Base-by-base conservation (phyloP, 2,888 invertebrate genomes). In the Leucania comma region DNA sequence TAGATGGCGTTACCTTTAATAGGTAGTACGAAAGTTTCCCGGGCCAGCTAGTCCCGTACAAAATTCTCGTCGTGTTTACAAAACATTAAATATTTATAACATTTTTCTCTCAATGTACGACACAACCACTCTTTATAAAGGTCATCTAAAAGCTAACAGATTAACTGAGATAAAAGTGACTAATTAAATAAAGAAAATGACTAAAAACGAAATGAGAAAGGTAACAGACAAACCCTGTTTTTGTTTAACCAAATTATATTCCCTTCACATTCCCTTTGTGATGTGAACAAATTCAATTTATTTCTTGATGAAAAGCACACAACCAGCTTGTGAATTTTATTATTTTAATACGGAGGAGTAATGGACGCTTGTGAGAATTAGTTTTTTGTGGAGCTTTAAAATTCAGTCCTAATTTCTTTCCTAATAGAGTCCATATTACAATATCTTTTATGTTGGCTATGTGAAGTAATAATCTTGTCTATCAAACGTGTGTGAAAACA, bases 251-350 rank as follows among this genome's bases (percentile, higher is more conserved):
- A 65, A 81, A 77, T 81, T 68, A 72, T 69, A 32, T 59, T 24
- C 35, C 14, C 50, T 29, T 66, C 50, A 46, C 22, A 62, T 75
- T 67, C 53, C 42, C 58, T 82, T 73, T 76, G 67, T 53, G 53
- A 72, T 61, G 59, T 63, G 64, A 78, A 81, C 78, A 72, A 75
- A 76, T 73, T 76, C 71, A 73, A 72, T 82, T 82, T 72, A 68
- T 63, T 68, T 71, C 72, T 68, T 63, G 69, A 81, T 73, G 74
- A 80, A 68, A 74, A 81, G 63, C 65, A 74, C 35, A 74, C 69
- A 78, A 46, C 61, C 64, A 62, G 57, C 62, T 66, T 58, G 56
- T 53, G 38, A 81, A 60, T 78, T 63, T 53, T 81, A 70, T 65
- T 64, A 64, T 78, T 72, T 59, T 72, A 60, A 81, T 69, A 78